Conservation (phyloP, 2,797 vertebrate species). For the Tarsius wallacei region DNA sequence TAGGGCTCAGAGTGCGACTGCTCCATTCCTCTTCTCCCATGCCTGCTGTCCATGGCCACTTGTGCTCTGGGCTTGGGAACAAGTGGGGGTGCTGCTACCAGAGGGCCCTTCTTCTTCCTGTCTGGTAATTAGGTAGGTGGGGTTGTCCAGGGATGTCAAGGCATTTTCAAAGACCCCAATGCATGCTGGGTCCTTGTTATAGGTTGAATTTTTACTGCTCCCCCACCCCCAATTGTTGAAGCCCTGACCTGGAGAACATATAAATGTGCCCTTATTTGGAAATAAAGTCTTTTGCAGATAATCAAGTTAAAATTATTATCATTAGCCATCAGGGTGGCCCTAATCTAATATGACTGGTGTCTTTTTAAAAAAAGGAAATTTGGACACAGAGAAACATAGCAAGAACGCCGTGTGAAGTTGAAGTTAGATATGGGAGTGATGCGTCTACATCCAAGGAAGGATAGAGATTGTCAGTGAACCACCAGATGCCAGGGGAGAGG, state of each 20-base stretch:
- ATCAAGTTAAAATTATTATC: conserved; percentile 1
- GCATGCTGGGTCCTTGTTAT: background rate
- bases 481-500: background rate
- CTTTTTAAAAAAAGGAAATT: background rate
- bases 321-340: background rate
- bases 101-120: background rate
- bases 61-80: background rate
- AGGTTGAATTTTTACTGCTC: background rate
- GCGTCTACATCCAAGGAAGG: background rate
- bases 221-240: background rate
- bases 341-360: background rate
- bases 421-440: background rate
- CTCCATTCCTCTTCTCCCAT: background rate
- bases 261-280: background rate
- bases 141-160: background rate
- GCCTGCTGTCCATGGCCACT: background rate
- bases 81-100: background rate
- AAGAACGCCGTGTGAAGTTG: background rate
- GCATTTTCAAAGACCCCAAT: background rate
- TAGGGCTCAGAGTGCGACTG: background rate
- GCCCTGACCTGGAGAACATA: background rate
- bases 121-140: background rate
- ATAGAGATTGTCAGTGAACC: background rate
- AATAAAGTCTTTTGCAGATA: background rate
- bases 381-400: background rate